These are phyloP conservation scores for Anthopleura xanthogrammica DNA, from an alignment of 92 coral and sea anemone genomes.

Conservation along the genomic window DNA sequence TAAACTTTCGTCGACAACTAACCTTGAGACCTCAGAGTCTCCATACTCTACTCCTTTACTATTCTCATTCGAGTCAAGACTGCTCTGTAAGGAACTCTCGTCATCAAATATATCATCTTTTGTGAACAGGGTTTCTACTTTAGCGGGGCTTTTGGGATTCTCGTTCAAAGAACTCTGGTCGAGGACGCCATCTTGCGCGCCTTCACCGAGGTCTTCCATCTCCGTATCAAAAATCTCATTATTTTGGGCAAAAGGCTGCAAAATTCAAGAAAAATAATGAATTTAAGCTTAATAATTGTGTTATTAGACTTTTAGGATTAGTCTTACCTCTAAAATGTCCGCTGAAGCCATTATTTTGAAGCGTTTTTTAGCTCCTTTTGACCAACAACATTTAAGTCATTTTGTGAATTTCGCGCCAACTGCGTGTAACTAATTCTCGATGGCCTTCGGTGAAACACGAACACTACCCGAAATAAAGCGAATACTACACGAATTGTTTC, in stretches of 20 bases:
- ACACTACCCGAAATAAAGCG: not conserved
- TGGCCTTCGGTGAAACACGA: constrained; percentile 9
- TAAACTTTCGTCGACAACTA: not conserved
- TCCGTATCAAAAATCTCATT: constrained; percentile 73
- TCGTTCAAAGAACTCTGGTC: not conserved
- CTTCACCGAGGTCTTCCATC: constrained; percentile 49
- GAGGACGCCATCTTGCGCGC: constrained; percentile 40
- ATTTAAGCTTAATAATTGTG: not conserved
- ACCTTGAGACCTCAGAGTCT: not conserved
- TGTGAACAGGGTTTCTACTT: constrained; percentile 20
- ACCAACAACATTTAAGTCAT: not conserved
- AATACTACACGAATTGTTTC: not conserved
- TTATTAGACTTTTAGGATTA: not conserved
- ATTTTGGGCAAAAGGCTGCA: constrained; percentile 31
- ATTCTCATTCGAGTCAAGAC: not conserved
- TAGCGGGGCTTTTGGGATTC: constrained; percentile 5
- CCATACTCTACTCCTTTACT: not conserved
- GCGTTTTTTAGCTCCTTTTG: constrained; percentile 5
- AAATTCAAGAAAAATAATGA: not conserved
- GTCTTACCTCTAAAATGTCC: constrained; percentile 49
- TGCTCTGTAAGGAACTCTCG: constrained; percentile 38
- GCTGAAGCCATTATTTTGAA: constrained; percentile 44
- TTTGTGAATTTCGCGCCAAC: constrained; percentile 69
- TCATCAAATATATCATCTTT: constrained; percentile 59
- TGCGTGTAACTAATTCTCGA: constrained; percentile 8